A percentile compares a stretch with the other conserved stretches of the same genome.
phyloP scores from a whole-genome alignment of 2,888 invertebrate genomes.

The Chironomus riparius region DNA sequence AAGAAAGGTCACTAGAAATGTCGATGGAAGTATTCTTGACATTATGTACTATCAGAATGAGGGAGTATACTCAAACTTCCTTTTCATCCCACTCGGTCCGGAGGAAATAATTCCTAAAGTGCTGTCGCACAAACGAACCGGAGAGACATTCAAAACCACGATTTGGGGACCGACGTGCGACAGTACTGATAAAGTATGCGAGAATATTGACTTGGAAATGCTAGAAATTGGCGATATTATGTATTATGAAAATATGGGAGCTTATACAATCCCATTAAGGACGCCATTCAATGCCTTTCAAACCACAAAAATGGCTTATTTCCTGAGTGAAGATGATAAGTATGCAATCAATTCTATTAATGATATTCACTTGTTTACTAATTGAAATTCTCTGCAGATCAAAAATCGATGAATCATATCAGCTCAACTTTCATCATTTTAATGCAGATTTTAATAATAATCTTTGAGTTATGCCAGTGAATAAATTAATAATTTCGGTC shows the following conservation, averaged over 20 bases:
- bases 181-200: conserved; percentile 47
- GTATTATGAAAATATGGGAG: conserved; percentile 54
- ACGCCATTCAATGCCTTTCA: conserved; percentile 53
- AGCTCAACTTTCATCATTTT: too few relatives aligned
- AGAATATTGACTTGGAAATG: conserved; percentile 44
- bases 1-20: conserved; percentile 40
- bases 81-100: conserved; percentile 41
- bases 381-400: too few relatives aligned
- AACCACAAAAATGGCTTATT: conserved; percentile 39
- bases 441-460: too few relatives aligned
- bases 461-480: too few relatives aligned
- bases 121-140: conserved; percentile 29
- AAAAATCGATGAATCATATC: too few relatives aligned
- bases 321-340: conserved; percentile 39
- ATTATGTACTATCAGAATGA: conserved; percentile 54
- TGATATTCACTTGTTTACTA: too few relatives aligned
- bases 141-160: conserved; percentile 32
- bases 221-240: conserved; percentile 53
- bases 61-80: conserved; percentile 54
- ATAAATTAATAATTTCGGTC: too few relatives aligned
- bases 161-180: conserved; percentile 60
- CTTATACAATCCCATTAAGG: conserved; percentile 47
- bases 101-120: conserved; percentile 32
- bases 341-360: conserved; percentile 29
- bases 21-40: conserved; percentile 29